Conservation (phyloP, 92 coral and sea anemone species). For the Muricea muricata region DNA sequence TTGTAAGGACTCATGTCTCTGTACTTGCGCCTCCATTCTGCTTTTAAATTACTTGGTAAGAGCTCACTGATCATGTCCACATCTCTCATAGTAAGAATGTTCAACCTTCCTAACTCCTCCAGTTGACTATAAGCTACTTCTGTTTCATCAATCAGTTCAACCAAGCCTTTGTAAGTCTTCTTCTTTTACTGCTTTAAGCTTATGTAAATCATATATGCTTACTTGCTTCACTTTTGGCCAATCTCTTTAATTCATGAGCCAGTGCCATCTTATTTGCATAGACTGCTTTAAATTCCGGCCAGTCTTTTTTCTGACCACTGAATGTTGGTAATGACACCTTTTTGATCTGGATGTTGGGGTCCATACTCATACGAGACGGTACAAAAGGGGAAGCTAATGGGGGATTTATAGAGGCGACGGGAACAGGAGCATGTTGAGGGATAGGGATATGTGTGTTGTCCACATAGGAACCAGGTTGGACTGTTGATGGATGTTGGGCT, state of each 20-base stretch:
- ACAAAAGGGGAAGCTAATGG: too few species aligned
- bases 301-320: conserved; percentile 18
- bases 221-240: background rate
- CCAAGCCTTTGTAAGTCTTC: conserved; percentile 39
- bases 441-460: too few species aligned
- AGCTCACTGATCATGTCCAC: background rate
- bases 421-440: too few species aligned
- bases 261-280: conserved; percentile 30
- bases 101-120: conserved; percentile 16
- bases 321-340: conserved; percentile 16
- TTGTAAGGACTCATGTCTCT: background rate
- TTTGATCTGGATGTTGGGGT: background rate
- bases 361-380: background rate
- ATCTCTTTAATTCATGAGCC: conserved; percentile 21
- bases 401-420: background rate
- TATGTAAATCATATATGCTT: conserved; percentile 18
- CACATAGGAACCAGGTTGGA: too few species aligned
- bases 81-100: conserved; percentile 33
- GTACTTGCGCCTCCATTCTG: background rate
- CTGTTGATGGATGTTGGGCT: too few species aligned
- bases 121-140: conserved; percentile 19
- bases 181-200: conserved; percentile 9
- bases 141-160: conserved; percentile 3
- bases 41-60: background rate
- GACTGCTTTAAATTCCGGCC: conserved; percentile 28